Base-by-base conservation (phyloP, 2,888 invertebrate genomes). In the Camponotus fellah region DNA sequence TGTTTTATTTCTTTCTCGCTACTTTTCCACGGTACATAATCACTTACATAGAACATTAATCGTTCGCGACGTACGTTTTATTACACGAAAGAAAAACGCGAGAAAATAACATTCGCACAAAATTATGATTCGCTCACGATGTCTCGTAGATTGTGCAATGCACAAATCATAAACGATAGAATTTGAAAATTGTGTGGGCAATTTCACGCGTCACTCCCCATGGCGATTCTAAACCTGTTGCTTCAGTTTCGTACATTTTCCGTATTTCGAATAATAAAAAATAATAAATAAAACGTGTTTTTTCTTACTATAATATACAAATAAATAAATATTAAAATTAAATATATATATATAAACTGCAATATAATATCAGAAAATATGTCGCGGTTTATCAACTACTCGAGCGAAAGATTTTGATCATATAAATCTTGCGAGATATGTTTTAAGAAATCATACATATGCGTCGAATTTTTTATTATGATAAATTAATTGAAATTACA, bases 221-320 rank as follows among this genome's bases (percentile, higher is more conserved):
- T 26, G 26, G 14, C 26, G 26, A 26, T 60, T 26, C 40, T 26
- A 21, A 58, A 72, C 72, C 60, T 72, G 72, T 72, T 60, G 72
- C 72, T 72, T 40, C 21, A 26, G 10, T 34, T 40, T 26, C 40
- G 17, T 17, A n/a, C 37, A 17, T 58, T 72, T 60, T 17, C 3
- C 58, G 6, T 6, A 37, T 21, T 37, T 37, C 1, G 10, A 71
- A 21, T 69, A 56, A 56, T 21, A 14, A 14, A 8, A 17, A 56
- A 17, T 10, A 0, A 26, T 26, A 26, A 26, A 26, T 26, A 26
- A 26, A 26, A 26, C 26, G 26, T 26, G 26, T 26, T 26, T 26
- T 17, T 6, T 58, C 6, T 56, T 26, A 21, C 9, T 34, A 14
- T 4, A 37, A 37, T 17, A 12, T 34, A 9, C 12, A 12, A n/a